Conservation (phyloP, 37 sponge, comb jelly and placozoan species). For the Amphimedon queenslandica region DNA sequence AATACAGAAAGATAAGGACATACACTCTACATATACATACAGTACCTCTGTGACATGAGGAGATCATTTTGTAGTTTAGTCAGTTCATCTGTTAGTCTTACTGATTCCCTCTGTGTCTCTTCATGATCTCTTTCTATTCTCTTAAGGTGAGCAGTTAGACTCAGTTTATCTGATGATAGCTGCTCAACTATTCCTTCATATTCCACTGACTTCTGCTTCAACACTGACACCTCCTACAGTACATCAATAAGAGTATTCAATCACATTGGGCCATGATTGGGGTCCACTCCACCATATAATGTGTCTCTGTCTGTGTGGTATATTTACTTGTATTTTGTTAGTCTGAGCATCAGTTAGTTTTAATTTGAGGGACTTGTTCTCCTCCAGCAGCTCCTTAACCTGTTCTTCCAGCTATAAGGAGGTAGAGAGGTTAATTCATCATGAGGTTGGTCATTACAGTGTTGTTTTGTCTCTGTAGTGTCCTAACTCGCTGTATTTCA, state of each 20-base stretch:
- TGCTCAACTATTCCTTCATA: not conserved
- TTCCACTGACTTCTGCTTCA: not conserved
- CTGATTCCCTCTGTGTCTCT: not conserved
- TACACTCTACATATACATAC: not conserved
- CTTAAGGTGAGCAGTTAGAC: not conserved
- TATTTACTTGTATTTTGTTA: too few relatives aligned
- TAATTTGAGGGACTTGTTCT: too few relatives aligned
- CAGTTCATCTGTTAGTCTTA: not conserved
- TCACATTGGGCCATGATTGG: too few relatives aligned
- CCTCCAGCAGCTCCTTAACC: too few relatives aligned
- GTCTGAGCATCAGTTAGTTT: too few relatives aligned
- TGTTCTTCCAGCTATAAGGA: too few relatives aligned
- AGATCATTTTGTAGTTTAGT: not conserved
- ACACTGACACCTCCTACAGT: too few relatives aligned
- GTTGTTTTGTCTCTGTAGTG: conserved; percentile 47
- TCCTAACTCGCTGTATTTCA: conserved; percentile 47
- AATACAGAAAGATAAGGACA: not conserved
- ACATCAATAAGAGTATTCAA: too few relatives aligned
- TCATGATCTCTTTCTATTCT: not conserved
- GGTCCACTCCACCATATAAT: too few relatives aligned
- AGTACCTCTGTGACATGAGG: not conserved
- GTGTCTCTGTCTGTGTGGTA: too few relatives aligned
- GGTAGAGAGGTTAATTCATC: too few relatives aligned
- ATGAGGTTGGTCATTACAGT: too few relatives aligned
- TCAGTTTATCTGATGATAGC: not conserved